Evolutionary conservation across 1,140 invertebrate species (phyloP), one percentile per base, ranked within the genome.

Genomic region (Cardiocondyla obscurior): DNA sequence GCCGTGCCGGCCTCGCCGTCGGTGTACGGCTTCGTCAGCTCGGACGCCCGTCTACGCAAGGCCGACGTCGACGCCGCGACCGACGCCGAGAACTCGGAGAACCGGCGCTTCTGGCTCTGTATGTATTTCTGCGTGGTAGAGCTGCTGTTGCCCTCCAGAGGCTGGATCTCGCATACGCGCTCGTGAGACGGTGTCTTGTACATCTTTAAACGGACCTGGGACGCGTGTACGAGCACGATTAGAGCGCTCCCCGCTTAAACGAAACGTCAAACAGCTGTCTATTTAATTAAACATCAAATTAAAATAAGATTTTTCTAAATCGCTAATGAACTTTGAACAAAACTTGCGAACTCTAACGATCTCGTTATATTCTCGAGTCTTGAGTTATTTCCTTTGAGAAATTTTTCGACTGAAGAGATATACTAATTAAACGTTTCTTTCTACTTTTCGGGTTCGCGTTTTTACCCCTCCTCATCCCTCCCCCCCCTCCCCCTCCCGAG

Each of bases 161-260:
- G 96, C 86, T 97, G 96, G 1, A 97, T 96, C 91, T 97, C 97
- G 90, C 97, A 97, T 0, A 97, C 96, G 81, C 96, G 96, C 91
- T 98, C 97, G 77, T 95, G 96, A 64, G 96, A 96, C 2, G 94
- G 84, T 0, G 96, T 97, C 60, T 96, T 97, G 96, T 97, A 97
- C 90, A 98, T 95, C 92, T 97, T 97, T 94, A 97, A 96, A 55
- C 96, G 95, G 0, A 97, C 93, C 93, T 94, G 70, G 16, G 44
- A 44, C 33, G 14, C n/a, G 25, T 22, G 58, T n/a, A 74, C n/a
- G n/a, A 64, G 19, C 19, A 76, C 57, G 57, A 60, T 76, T 76
- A 64, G 28, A 49, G 22, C 12, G 33, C 19, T 72, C 12, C 30
- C 10, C 69, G 49, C 51, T 72, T 39, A 25, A 55, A 36, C 14